Evolutionary conservation across 2,113 vertebrate species (phyloP), one percentile per base, ranked within the genome.

Genomic region (Himantopus leucocephalus): DNA sequence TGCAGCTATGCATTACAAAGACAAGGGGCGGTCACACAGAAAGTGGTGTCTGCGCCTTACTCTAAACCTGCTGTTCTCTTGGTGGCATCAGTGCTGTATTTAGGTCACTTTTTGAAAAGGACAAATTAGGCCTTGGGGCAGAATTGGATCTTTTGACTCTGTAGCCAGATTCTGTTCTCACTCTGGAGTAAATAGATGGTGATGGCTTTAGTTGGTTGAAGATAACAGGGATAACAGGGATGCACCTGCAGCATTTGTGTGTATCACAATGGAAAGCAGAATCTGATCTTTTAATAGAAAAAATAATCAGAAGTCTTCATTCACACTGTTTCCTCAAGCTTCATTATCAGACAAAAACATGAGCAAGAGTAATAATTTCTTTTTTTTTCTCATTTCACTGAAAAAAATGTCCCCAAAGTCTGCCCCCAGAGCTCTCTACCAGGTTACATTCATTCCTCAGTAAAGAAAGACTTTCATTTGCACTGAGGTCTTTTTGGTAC

Each of bases 101-200:
- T 97, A 94, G 95, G 92, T 84, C 96, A 96, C 70, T 94, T 94
- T 95, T 75, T 19, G 68, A 74, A 94, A 94, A 96, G 86, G 64
- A 86, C 68, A 94, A 91, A 94, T 79, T 89, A 68, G n/a, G 62
- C 92, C 58, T 84, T 22, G 8, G 76, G 92, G 58, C 12, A 79
- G 70, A 89, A 90, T 50, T 60, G 26, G 35, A 94, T 86, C 64
- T 48, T 89, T 87, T 89, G 83, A 60, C 52, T 94, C 85, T 58
- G 56, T 59, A 56, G 70, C 35, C 86, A 89, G 53, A 91, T 78
- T 92, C 70, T 92, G 32, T 68, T 84, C 64, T 92, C 76, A 27
- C 26, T 56, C 48, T 70, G 22, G 39, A 91, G 43, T 92, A 94
- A 95, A 96, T 66, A 71, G 11, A 39, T 27, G 21, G 41, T 7